Evolutionary conservation across 2,888 invertebrate genomes (phyloP), one percentile per base, ranked within the genome.

Genomic region (Proisotoma minuta): DNA sequence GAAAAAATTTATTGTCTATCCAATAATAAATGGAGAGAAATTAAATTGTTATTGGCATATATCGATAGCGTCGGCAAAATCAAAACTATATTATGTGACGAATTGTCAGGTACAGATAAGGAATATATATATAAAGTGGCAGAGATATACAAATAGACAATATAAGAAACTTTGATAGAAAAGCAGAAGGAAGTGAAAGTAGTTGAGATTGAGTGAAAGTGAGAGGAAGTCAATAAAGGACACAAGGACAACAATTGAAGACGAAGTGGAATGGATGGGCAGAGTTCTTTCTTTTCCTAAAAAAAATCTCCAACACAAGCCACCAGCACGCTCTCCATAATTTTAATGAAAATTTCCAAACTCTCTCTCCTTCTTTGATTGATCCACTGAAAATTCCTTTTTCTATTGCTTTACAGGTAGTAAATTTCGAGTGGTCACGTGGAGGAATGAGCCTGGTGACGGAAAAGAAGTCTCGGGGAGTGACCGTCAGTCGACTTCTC

Each of bases 341-440:
- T n/a, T n/a, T n/a, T n/a, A n/a, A 10, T 12, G 48, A 18, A 18
- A 12, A 48, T 12, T 48, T 8, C 20, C 8, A 12, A 48, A 48
- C 8, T 22, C 18, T 26, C 51, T 22, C 23, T 24, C 8, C n/a
- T n/a, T n/a, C 20, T 48, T 8, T 48, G 10, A 48, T 5, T 20
- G 12, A 34, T 34, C n/a, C n/a, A n/a, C 34, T 34, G 12, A 34
- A 10, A 12, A 48, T 48, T 51, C 51, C 27, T 2, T 22, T 54
- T 56, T 12, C 27, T 28, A 27, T 57, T n/a, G 40, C 54, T 57
- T 62, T 57, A 18, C 68, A 73, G 73, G 68, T 68, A 59, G 70
- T 72, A 39, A 73, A 73, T 57, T 73, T 72, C 51, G 73, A 73
- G 60, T 72, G 71, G 73, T 66, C 70, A n/a, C 65, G 73, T 39